phyloP scores from a whole-genome alignment of 1,140 invertebrate genomes.

The Neodiprion pinetum region DNA sequence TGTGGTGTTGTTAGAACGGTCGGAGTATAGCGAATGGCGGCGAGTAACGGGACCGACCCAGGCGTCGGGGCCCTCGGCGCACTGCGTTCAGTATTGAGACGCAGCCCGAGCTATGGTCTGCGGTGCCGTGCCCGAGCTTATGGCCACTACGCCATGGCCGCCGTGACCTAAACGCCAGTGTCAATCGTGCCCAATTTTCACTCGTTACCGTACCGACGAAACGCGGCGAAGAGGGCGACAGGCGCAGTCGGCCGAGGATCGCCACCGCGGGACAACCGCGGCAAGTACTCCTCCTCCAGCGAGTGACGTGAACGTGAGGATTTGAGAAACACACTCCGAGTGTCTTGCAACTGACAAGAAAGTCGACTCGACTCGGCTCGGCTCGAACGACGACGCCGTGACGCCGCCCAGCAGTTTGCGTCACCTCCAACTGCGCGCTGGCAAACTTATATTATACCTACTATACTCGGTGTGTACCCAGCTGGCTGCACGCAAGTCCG shows the following conservation, averaged over 20 bases:
- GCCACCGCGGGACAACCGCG: conserved; percentile 9
- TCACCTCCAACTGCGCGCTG: conserved; percentile 8
- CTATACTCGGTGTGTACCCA: not conserved
- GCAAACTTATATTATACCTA: not conserved
- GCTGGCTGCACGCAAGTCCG: not conserved
- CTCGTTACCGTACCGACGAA: conserved; percentile 28
- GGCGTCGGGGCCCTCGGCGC: conserved; percentile 25
- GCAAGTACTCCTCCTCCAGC: conserved; percentile 10
- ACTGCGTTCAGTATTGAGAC: conserved; percentile 27
- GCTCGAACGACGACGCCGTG: not conserved
- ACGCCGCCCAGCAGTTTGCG: conserved; percentile 23
- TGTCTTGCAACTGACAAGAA: not conserved
- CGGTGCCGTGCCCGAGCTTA: not conserved
- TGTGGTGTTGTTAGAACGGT: not conserved
- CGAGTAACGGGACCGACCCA: conserved; percentile 14
- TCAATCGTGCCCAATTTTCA: conserved; percentile 46
- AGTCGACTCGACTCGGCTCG: conserved; percentile 28
- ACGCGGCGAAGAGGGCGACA: conserved; percentile 38
- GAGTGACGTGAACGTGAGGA: conserved; percentile 16
- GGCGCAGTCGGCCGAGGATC: conserved; percentile 23
- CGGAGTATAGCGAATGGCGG: conserved; percentile 17
- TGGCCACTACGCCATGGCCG: conserved; percentile 38
- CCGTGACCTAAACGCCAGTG: conserved; percentile 42
- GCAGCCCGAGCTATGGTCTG: conserved; percentile 26
- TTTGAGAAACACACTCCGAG: no score